Percentiles rank a stretch among this genome's conserved stretches.
Conservation (phyloP, 1,140 invertebrate species). For the Leptoteleia sp. region DNA sequence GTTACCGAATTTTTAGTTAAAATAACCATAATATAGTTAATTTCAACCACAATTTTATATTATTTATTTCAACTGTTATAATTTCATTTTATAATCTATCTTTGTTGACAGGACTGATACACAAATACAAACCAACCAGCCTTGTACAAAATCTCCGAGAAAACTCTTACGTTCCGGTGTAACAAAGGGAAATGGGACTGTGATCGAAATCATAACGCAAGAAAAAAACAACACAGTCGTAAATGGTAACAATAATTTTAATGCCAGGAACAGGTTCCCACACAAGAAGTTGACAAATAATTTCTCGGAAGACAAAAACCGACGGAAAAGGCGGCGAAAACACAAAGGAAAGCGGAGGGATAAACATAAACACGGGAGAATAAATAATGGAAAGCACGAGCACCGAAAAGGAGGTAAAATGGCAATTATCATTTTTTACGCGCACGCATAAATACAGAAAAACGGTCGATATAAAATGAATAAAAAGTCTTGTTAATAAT, state of each 20-base stretch:
- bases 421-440: no score
- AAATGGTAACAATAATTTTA: slow-evolving; percentile 64
- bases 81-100: no score
- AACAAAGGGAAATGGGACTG: slow-evolving; percentile 72
- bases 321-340: slow-evolving; percentile 75
- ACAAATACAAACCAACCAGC: slow-evolving; percentile 75
- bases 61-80: no score
- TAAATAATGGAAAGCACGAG: slow-evolving; percentile 77
- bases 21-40: no score
- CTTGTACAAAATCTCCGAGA: slow-evolving; percentile 75
- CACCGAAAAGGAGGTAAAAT: slow-evolving; percentile 69
- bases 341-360: slow-evolving; percentile 72
- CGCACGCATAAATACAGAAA: no score
- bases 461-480: no score
- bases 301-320: slow-evolving; percentile 71
- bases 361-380: slow-evolving; percentile 71
- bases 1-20: no score
- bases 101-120: slow-evolving; percentile 66
- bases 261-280: slow-evolving; percentile 59
- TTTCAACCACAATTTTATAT: no score
- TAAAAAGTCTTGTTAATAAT: no score
- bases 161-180: slow-evolving; percentile 75
- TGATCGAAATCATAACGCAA: slow-evolving; percentile 67
- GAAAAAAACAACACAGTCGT: slow-evolving; percentile 68
- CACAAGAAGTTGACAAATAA: slow-evolving; percentile 69